phyloP scores from a whole-genome alignment of 2,888 invertebrate genomes.

The Dryobotodes eremita region DNA sequence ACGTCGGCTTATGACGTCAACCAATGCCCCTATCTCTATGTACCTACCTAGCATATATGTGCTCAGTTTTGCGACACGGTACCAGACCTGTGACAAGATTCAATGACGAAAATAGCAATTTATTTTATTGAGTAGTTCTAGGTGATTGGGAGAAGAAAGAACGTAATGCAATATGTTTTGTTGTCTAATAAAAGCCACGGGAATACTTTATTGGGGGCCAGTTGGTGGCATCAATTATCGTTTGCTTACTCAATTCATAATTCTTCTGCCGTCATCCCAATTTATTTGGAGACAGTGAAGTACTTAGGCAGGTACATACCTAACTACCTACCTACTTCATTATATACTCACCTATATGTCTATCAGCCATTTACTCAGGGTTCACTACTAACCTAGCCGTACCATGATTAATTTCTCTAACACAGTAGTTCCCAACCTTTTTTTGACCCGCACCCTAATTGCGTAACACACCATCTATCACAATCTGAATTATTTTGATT shows the following conservation, averaged over 20 bases:
- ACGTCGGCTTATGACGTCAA: conserved; percentile 47
- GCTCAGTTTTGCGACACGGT: conserved; percentile 7
- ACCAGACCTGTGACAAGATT: conserved; percentile 4
- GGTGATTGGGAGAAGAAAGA: neutral
- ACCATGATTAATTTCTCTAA: too few relatives aligned
- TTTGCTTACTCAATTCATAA: conserved; percentile 3
- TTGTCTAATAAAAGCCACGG: neutral
- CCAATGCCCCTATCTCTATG: conserved; percentile 22
- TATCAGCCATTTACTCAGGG: too few relatives aligned
- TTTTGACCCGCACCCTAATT: too few relatives aligned
- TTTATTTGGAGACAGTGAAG: neutral
- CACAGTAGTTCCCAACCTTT: too few relatives aligned
- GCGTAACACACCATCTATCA: too few relatives aligned
- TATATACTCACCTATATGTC: too few relatives aligned
- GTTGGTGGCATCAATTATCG: conserved; percentile 16
- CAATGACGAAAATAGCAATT: neutral
- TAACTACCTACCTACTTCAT: too few relatives aligned
- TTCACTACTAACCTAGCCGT: too few relatives aligned
- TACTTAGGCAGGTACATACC: too few relatives aligned
- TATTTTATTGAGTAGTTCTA: neutral
- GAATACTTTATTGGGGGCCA: neutral
- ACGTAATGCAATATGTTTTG: neutral
- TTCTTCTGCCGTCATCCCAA: neutral
- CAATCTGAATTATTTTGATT: too few relatives aligned
- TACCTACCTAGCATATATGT: neutral